Base-by-base conservation (phyloP, 2,888 invertebrate genomes). In the Eristalis arbustorum region DNA sequence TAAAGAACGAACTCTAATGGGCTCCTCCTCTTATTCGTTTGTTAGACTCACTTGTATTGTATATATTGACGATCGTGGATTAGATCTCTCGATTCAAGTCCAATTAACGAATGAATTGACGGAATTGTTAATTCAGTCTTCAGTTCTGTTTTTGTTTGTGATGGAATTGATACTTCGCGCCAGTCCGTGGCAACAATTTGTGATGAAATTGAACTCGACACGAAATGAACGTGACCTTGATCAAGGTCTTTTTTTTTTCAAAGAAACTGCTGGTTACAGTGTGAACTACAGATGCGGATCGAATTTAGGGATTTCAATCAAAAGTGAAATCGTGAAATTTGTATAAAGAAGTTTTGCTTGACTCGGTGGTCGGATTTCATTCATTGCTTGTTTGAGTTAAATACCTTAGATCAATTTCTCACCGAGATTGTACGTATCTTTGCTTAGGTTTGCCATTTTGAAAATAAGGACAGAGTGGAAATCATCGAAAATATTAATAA, bases 31-130 rank as follows among this genome's bases (percentile, higher is more conserved):
- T 14, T 42, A 42, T 42, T 42, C 42, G 42, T 6, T 14, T n/a
- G 42, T 31, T 18, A 3, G 34, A 18, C 22, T 42, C 42, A 18
- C 49, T 66, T 64, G 10, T 28, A 42, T 28, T 25, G 49, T 64
- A 8, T 22, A 40, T 37, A 37, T 23, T 34, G 37, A 4, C n/a
- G 13, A 37, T 37, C 37, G 11, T 10, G 62, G 34, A 63, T 34
- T 34, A 18, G 34, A 63, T 63, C 62, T 10, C 13, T 14, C 40
- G 25, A 64, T 22, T 14, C 64, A 23, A 37, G 37, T 40, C 64
- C 40, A 64, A 64, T 64, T 64, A 64, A 64, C 8, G 42, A 66
- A 25, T 28, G n/a, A 42, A 42, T 42, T 42, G 42, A n/a, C n/a
- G 42, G 28, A 66, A 42, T 40, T 66, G 66, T 66, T n/a, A 5